These are phyloP conservation scores for Caretta caretta DNA, from an alignment of 2,113 vertebrate genomes.

Conservation along the genomic window DNA sequence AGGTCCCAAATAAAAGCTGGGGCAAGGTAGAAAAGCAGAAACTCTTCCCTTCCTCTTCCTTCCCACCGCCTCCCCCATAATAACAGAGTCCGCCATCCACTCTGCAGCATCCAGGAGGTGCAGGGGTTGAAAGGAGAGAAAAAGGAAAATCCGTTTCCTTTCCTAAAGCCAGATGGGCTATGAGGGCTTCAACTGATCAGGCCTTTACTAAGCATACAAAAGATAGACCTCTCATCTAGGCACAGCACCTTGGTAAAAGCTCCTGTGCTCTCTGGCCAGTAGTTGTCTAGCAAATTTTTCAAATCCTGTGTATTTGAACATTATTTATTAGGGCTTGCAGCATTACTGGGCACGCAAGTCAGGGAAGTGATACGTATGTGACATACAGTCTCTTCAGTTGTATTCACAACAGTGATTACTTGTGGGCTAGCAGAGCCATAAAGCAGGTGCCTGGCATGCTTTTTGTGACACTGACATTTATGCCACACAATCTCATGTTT, in stretches of 20 bases:
- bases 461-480: background rate
- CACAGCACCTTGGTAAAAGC: background rate
- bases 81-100: background rate
- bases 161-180: background rate
- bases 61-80: background rate
- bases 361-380: constrained; percentile 15
- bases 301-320: background rate
- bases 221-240: rapidly evolving
- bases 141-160: background rate
- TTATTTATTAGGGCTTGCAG: background rate
- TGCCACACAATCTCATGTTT: background rate
- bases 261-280: background rate
- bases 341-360: constrained; percentile 17
- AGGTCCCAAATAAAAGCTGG: background rate
- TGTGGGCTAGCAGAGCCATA: background rate
- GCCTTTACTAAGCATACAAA: background rate
- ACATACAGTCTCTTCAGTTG: constrained; percentile 36
- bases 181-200: background rate
- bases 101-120: rapidly evolving
- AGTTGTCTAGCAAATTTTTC: background rate
- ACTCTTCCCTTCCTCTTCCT: background rate
- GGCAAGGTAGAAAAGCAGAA: background rate
- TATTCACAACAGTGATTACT: constrained; percentile 37
- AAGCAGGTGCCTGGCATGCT: background rate
- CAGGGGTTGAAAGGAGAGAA: background rate